Percentiles rank a stretch among this genome's conserved stretches.
Conservation (phyloP, 2,888 invertebrate species). For the Bombylius major region DNA sequence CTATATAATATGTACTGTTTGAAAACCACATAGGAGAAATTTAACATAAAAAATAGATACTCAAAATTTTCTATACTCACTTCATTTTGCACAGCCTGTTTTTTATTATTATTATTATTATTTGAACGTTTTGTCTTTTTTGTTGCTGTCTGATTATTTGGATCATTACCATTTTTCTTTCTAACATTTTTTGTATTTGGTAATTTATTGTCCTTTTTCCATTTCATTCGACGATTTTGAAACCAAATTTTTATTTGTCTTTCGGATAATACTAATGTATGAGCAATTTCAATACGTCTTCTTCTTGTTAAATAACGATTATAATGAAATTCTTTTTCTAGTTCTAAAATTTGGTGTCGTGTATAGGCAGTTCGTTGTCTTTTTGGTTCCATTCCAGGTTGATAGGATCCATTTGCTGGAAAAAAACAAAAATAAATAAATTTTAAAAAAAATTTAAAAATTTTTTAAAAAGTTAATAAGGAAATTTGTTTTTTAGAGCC, state of each 20-base stretch:
- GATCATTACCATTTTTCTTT: constrained; percentile 42
- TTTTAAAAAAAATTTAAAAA: neutral
- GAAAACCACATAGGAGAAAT: too few species aligned
- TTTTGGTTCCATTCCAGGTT: constrained; percentile 91
- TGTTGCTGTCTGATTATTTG: constrained; percentile 22
- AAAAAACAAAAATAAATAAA: constrained; percentile 11
- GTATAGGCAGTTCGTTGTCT: constrained; percentile 95
- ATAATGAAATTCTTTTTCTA: constrained; percentile 97
- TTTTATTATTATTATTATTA: constrained; percentile 24
- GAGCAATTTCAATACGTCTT: constrained; percentile 93
- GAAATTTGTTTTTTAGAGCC: neutral
- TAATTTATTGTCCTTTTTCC: constrained; percentile 59
- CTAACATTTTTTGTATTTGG: constrained; percentile 51
- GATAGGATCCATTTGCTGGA: constrained; percentile 73
- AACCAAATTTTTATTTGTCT: constrained; percentile 86
- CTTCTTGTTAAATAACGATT: constrained; percentile 92
- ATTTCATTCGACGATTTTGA: constrained; percentile 74
- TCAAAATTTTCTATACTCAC: constrained; percentile 20
- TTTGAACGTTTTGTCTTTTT: constrained; percentile 31
- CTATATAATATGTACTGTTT: too few species aligned
- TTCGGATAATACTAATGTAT: constrained; percentile 84
- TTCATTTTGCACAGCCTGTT: constrained; percentile 34
- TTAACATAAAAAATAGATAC: too few species aligned
- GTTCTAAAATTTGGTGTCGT: constrained; percentile 91
- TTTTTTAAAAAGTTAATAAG: neutral